Evolutionary conservation across 2,113 vertebrate genomes (phyloP), one percentile per base, ranked within the genome.

Genomic region (Cygnus buccinator): DNA sequence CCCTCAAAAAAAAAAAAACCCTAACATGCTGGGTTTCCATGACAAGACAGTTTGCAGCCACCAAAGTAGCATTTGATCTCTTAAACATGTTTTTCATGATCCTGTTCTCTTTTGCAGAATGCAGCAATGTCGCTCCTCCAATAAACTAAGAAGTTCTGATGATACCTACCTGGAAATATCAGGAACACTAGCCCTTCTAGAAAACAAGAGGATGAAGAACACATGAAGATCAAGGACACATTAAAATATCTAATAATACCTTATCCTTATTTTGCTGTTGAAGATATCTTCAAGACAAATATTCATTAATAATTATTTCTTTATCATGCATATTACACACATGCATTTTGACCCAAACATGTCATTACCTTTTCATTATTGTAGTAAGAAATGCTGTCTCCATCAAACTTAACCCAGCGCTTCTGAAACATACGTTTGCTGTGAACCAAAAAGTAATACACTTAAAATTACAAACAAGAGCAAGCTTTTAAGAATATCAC

Each of bases 391-490:
- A 99, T 97, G 89, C 97, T 98, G 73, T 98, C 97, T 31, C 99
- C 99, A 68, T 99, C 98, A 61, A 99, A 99, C 93, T 99, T 99
- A 86, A 99, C 98, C 99, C 99, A 99, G 89, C 99, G 98, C 97
- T 98, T 99, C 96, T 99, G 99, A 97, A 99, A 99, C 90, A 99
- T 98, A 31, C 98, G 86, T 28, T 99, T 99, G 88, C 99, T 99
- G 95, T 71, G 92, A 97, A 97, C 87, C 10, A 95, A 72, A 97
- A 89, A 92, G 50, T 46, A 72, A 84, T 70, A 93, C 50, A 74
- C 35, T 89, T 54, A 92, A 74, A 46, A 77, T 57, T 58, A 74
- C 9, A 94, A 67, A 63, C 12, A 90, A 67, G 25, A 48, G 67
- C 10, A 33, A 6, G 2, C 35, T 91, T 86, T 73, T 48, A 73